A percentile compares a stretch with the other conserved stretches of the same genome.
These are phyloP conservation scores for Heliconius nattereri DNA, from an alignment of 1,140 invertebrate species.

Conservation along the genomic window DNA sequence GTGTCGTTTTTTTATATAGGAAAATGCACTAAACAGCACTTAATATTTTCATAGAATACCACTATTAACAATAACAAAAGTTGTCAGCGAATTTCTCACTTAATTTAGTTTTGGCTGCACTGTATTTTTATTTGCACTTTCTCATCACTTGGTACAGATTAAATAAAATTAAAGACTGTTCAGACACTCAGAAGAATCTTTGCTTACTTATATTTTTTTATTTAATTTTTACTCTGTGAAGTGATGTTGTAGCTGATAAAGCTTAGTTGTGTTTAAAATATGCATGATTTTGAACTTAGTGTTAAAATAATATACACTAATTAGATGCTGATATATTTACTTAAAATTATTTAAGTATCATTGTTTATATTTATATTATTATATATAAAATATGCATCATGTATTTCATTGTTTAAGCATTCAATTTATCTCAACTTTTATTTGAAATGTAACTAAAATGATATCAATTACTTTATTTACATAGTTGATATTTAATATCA, in stretches of 20 bases:
- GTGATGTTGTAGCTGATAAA: slow-evolving; percentile 16
- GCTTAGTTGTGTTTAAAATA: slow-evolving; percentile 26
- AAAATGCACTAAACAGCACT: background rate
- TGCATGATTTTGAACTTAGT: slow-evolving; percentile 11
- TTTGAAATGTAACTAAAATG: background rate
- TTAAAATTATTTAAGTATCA: background rate
- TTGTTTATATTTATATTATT: background rate
- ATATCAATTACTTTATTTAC: background rate
- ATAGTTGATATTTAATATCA: background rate
- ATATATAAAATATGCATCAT: background rate
- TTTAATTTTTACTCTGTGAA: slow-evolving; percentile 21
- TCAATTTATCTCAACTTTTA: background rate
- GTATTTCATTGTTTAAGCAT: background rate
- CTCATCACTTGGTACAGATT: slow-evolving; percentile 9
- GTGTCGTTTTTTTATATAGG: background rate
- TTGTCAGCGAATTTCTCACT: slow-evolving; percentile 39
- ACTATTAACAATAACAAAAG: slow-evolving; percentile 15
- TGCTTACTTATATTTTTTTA: background rate
- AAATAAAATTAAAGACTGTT: background rate
- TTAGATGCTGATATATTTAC: background rate
- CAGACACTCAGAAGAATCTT: background rate
- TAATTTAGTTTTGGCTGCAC: slow-evolving; percentile 32
- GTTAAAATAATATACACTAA: background rate
- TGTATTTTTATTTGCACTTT: slow-evolving; percentile 25
- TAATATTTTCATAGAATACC: background rate